phyloP scores from a whole-genome alignment of 2,888 invertebrate genomes.

The Oscheius sp. region DNA sequence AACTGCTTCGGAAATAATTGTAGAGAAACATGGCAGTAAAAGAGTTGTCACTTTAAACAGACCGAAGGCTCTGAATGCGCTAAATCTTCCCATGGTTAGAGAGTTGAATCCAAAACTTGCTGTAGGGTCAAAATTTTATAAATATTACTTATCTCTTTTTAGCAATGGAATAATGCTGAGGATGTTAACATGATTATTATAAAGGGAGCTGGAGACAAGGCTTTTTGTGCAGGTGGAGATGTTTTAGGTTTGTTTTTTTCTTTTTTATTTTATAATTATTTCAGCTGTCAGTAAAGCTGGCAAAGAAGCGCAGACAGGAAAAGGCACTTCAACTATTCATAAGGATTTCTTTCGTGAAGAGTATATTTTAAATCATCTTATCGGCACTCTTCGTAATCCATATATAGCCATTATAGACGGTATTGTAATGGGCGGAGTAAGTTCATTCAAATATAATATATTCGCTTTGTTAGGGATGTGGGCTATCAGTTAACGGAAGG shows the following conservation, averaged over 20 bases:
- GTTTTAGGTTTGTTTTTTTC: slow-evolving; percentile 79
- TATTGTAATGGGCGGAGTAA: slow-evolving; percentile 92
- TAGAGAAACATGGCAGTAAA: slow-evolving; percentile 45
- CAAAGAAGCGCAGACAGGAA: slow-evolving; percentile 57
- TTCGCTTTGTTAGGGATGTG: slow-evolving; percentile 81
- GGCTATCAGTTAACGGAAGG: slow-evolving; percentile 91
- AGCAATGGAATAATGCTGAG: slow-evolving; percentile 82
- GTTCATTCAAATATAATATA: slow-evolving; percentile 38
- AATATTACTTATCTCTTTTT: slow-evolving; percentile 42
- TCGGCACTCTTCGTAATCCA: slow-evolving; percentile 83
- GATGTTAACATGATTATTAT: slow-evolving; percentile 79
- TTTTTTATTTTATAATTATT: background rate
- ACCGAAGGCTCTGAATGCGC: slow-evolving; percentile 79
- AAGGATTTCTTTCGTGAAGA: slow-evolving; percentile 79
- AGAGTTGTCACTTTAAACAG: slow-evolving; percentile 68
- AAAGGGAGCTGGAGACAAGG: slow-evolving; percentile 88
- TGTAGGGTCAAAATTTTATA: slow-evolving; percentile 65
- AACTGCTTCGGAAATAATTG: slow-evolving; percentile 43
- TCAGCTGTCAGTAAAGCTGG: slow-evolving; percentile 67
- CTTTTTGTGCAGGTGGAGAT: slow-evolving; percentile 99
- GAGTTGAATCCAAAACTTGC: slow-evolving; percentile 82
- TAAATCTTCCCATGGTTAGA: slow-evolving; percentile 83
- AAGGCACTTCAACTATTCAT: slow-evolving; percentile 56
- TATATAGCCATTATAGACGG: slow-evolving; percentile 93
- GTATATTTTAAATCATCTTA: slow-evolving; percentile 86